Percentiles rank a stretch among this genome's conserved stretches.
Evolutionary conservation across 2,797 vertebrate genomes (phyloP).

Genomic region (Ispidina lecontei): DNA sequence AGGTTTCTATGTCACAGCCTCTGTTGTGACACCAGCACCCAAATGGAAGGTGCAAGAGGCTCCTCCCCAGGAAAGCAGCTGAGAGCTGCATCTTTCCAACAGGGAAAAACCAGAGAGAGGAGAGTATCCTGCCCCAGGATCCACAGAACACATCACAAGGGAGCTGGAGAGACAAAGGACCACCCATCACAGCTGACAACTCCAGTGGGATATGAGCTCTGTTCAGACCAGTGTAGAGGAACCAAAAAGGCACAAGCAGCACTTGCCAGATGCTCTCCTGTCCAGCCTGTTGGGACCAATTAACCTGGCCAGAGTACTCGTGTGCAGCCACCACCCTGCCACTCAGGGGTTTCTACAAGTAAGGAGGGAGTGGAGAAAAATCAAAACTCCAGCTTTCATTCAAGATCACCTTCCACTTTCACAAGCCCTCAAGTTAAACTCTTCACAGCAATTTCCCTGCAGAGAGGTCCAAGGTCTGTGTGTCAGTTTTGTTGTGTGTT

Average conservation of each 20-base stretch:
- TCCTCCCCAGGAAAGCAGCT: not conserved
- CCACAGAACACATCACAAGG: not conserved
- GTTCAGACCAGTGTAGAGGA: not conserved
- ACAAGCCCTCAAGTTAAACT: not conserved
- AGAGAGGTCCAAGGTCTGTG: not conserved
- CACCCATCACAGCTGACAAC: not conserved
- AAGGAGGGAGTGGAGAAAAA: not conserved
- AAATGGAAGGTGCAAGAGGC: accelerated
- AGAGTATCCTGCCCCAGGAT: not conserved
- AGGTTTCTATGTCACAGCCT: not conserved
- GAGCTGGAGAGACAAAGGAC: not conserved
- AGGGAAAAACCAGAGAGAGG: not conserved
- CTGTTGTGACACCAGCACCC: not conserved
- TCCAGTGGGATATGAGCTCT: accelerated
- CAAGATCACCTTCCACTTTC: not conserved
- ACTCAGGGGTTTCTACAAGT: accelerated
- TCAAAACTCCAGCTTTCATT: not conserved
- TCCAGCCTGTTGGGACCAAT: not conserved
- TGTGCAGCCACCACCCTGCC: accelerated
- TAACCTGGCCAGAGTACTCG: not conserved
- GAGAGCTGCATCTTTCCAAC: not conserved
- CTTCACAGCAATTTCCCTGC: not conserved
- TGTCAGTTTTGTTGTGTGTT: no score
- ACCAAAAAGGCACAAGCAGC: not conserved
- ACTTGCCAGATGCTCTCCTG: not conserved